Evolutionary conservation across 1,140 invertebrate genomes (phyloP), one percentile per base, ranked within the genome.

Genomic region (Drosophila prosaltans): DNA sequence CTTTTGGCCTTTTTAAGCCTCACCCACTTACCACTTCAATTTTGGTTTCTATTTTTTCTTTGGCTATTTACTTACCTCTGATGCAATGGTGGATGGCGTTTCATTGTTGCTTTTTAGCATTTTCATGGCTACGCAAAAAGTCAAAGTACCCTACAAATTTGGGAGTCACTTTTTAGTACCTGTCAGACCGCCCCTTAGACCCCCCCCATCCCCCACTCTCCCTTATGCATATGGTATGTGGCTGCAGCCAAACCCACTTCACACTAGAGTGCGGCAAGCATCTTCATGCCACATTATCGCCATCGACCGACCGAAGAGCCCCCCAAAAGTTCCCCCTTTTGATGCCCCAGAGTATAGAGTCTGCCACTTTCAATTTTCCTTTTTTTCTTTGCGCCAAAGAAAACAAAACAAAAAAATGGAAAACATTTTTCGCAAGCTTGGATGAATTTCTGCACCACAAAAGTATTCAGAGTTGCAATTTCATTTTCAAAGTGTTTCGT

Each of bases 351-450:
- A 26, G 45, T 24, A 10, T 8, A 26, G 21, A 51, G 70, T 40
- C 69, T 65, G 79, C 21, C 80, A 80, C 83, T 88, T 89, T 88
- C 83, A 64, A 65, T 82, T 82, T 71, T 72, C 41, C 41, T 45
- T 61, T 54, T 82, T 71, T 72, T 39, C 36, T 45, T 61, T 54
- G 51, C 63, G 51, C 55, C 55, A 41, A 59, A 69, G 73, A 80
- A 77, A 82, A 74, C 59, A 30, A 43, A 69, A 43, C 40, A 48
- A 66, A 30, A 78, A 65, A 78, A 57, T 55, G 69, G 72, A 78
- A 71, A 89, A 88, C 75, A 77, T 54, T 89, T 80, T 88, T 89
- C 68, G 83, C 80, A 89, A 89, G 83, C 83, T 88, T 88, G 65
- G 83, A 6, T 88, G 83, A 80, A 77, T 83, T 80, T 77, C 10